These are phyloP conservation scores for Toxotes chatareus DNA, from an alignment of 2,113 vertebrate species.

Conservation along the genomic window DNA sequence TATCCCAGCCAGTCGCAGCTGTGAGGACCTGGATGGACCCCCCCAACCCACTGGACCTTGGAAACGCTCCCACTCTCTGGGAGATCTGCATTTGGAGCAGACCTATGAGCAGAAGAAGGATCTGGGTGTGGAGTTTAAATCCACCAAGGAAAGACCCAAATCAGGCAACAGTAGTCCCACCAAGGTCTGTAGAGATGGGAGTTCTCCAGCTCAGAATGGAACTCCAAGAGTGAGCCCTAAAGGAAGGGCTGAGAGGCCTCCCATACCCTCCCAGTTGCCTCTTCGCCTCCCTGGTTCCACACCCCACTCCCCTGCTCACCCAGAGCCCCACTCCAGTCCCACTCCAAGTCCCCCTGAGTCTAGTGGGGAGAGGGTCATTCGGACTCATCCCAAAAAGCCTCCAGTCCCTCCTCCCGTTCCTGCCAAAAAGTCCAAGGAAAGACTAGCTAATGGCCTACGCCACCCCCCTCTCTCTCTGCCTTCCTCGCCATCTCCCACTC, in stretches of 20 bases:
- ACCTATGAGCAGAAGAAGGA: conserved; percentile 72
- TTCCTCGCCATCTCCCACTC: conserved; percentile 82
- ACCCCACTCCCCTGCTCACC: conserved; percentile 24
- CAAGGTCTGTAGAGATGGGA: conserved; percentile 35
- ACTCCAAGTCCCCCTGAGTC: conserved; percentile 75
- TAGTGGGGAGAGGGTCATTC: conserved; percentile 72
- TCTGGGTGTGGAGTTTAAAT: conserved; percentile 45
- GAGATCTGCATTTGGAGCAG: conserved; percentile 89
- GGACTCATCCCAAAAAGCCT: conserved; percentile 87
- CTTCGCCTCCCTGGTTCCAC: conserved; percentile 53
- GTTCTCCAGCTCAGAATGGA: conserved; percentile 27
- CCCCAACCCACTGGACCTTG: conserved; percentile 75
- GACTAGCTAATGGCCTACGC: conserved; percentile 90
- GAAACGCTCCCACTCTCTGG: conserved; percentile 93
- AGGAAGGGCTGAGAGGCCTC: conserved; percentile 53
- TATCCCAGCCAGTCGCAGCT: conserved; percentile 89
- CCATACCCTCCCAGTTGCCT: conserved; percentile 75
- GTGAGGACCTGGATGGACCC: conserved; percentile 88
- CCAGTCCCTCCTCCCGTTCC: conserved; percentile 95
- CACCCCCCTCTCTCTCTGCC: conserved; percentile 80
- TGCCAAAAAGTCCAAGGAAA: conserved; percentile 94
- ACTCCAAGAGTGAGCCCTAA: conserved; percentile 63
- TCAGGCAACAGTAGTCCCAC: conserved; percentile 37
- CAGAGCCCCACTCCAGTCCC: conserved; percentile 55
- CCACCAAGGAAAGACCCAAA: conserved; percentile 57